phyloP scores from a whole-genome alignment of 1,140 invertebrate species.

The Luehdorfia chinensis region DNA sequence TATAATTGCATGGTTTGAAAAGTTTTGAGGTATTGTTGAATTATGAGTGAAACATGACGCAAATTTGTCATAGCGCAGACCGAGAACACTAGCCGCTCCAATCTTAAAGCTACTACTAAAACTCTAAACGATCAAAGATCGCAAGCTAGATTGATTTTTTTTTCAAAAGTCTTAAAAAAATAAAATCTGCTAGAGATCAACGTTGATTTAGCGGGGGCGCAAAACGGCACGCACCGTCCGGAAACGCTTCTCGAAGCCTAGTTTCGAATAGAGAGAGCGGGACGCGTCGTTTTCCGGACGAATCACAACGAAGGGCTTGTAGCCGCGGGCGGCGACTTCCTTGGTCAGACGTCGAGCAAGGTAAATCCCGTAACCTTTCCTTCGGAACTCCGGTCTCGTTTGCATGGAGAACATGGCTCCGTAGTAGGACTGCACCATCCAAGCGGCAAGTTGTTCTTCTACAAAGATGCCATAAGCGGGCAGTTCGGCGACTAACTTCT shows the following conservation, averaged over 20 bases:
- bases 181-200: conserved; percentile 76
- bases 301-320: conserved; percentile 90
- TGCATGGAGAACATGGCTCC: conserved; percentile 95
- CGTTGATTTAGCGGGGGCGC: conserved; percentile 77
- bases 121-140: conserved; percentile 74
- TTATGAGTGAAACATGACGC: conserved; percentile 4
- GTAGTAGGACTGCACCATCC: conserved; percentile 93
- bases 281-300: conserved; percentile 91
- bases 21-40: too few relatives aligned
- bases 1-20: conserved; percentile 8
- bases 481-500: conserved; percentile 84
- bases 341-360: conserved; percentile 82
- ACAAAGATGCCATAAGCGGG: conserved; percentile 88
- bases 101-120: conserved; percentile 72
- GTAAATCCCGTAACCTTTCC: conserved; percentile 87
- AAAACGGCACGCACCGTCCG: conserved; percentile 86
- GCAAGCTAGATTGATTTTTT: conserved; percentile 72
- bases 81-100: conserved; percentile 64
- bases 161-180: conserved; percentile 77
- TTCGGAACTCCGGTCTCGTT: conserved; percentile 86
- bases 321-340: conserved; percentile 84
- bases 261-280: conserved; percentile 86
- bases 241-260: conserved; percentile 87
- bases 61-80: conserved; percentile 30
- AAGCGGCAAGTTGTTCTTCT: conserved; percentile 84